Conservation (phyloP, 2,113 vertebrate species). For the Microtus richardsoni region DNA sequence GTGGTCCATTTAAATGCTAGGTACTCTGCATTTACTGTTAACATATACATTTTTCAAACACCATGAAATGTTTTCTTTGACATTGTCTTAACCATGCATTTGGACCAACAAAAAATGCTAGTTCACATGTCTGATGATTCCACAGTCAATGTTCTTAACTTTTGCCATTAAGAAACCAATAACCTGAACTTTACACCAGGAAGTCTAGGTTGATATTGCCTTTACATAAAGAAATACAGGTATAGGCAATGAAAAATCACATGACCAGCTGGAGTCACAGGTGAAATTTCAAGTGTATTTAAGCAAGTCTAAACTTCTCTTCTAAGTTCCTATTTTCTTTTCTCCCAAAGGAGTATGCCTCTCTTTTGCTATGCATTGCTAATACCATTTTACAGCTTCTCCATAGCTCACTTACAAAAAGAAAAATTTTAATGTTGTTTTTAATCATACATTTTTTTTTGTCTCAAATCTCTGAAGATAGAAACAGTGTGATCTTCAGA, state of each 20-base stretch:
- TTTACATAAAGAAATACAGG: background rate
- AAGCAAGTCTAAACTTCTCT: background rate
- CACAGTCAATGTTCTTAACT: background rate
- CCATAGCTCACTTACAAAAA: background rate
- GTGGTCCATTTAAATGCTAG: background rate
- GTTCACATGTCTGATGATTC: background rate
- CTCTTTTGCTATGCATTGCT: fast-evolving
- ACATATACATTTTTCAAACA: background rate
- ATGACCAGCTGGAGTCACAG: background rate
- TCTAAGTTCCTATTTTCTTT: background rate
- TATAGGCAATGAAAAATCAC: background rate
- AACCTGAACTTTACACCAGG: background rate
- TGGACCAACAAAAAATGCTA: background rate
- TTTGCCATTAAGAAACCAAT: background rate
- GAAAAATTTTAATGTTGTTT: slow-evolving; percentile 12
- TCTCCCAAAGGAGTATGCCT: background rate
- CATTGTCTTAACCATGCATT: background rate
- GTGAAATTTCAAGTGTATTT: background rate
- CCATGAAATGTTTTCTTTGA: background rate
- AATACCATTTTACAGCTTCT: background rate
- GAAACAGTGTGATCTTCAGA: slow-evolving; percentile 53
- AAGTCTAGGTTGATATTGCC: background rate
- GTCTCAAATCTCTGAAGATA: slow-evolving; percentile 35
- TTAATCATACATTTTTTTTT: slow-evolving; percentile 3
- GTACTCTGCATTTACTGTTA: background rate